Percentiles rank a stretch among this genome's conserved stretches.
Conservation (phyloP, 2,888 invertebrate genomes). For the Leptarthrus brevirostris region DNA sequence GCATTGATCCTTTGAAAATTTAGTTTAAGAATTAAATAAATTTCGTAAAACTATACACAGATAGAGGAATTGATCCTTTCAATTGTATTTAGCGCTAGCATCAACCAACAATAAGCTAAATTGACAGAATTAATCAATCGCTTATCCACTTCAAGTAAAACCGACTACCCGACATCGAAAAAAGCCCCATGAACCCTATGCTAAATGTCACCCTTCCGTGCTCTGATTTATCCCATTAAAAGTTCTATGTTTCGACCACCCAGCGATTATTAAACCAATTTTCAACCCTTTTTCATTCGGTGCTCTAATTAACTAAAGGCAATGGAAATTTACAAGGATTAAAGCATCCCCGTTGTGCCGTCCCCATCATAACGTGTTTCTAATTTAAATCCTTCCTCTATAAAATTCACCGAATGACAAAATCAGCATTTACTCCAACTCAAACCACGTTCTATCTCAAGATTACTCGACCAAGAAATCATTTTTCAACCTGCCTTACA, state of each 20-base stretch:
- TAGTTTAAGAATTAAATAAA: too few species aligned
- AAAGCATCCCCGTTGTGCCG: not conserved
- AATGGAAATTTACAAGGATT: slow-evolving; percentile 30
- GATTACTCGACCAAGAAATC: slow-evolving; percentile 42
- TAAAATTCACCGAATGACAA: slow-evolving; percentile 8
- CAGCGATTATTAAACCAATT: slow-evolving; percentile 4
- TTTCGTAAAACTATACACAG: too few species aligned
- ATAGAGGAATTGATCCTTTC: too few species aligned
- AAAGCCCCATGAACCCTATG: not conserved
- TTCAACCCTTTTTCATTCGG: slow-evolving; percentile 9
- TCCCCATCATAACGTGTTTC: not conserved
- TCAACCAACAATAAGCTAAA: too few species aligned
- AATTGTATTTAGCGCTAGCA: too few species aligned
- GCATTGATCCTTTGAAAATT: too few species aligned
- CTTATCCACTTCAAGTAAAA: too few species aligned
- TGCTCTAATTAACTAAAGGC: slow-evolving; percentile 23
- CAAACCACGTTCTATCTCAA: not conserved
- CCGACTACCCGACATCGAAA: too few species aligned
- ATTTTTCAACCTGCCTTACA: slow-evolving; percentile 49
- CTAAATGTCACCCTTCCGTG: not conserved
- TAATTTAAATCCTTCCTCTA: slow-evolving; percentile 6
- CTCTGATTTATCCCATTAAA: slow-evolving; percentile 26
- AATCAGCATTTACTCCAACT: not conserved
- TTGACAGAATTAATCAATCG: too few species aligned
- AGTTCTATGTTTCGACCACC: not conserved